Percentiles rank a stretch among this genome's conserved stretches.
phyloP scores from a whole-genome alignment of 1,140 invertebrate genomes.

The Trichomalopsis sarcophagae region DNA sequence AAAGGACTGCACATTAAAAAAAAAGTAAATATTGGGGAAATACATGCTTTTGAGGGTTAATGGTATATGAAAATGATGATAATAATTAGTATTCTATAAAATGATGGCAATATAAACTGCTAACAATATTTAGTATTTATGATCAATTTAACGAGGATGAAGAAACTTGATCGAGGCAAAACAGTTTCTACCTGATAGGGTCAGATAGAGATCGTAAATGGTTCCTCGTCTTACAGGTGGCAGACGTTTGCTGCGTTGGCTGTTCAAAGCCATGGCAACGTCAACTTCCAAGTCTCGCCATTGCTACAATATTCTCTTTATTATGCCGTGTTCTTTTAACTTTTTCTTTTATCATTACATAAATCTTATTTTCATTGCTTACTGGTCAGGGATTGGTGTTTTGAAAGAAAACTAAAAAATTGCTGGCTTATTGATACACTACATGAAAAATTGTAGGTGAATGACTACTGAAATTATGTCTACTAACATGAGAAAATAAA shows the following conservation, averaged over 20 bases:
- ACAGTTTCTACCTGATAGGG: slow-evolving; percentile 85
- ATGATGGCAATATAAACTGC: slow-evolving; percentile 48
- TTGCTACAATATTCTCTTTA: slow-evolving; percentile 75
- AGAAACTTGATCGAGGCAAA: slow-evolving; percentile 66
- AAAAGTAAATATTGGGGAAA: slow-evolving; percentile 17
- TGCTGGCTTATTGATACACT: not conserved
- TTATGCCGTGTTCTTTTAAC: slow-evolving; percentile 64
- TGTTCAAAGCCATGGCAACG: slow-evolving; percentile 82
- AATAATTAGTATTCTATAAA: slow-evolving; percentile 9
- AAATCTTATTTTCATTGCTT: slow-evolving; percentile 49
- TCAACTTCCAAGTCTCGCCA: slow-evolving; percentile 82
- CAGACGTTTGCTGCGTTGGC: slow-evolving; percentile 86
- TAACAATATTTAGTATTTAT: slow-evolving; percentile 42
- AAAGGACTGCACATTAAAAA: not conserved
- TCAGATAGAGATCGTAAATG: slow-evolving; percentile 89
- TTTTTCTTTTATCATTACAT: slow-evolving; percentile 34
- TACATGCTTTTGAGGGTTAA: slow-evolving; percentile 47
- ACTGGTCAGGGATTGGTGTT: slow-evolving; percentile 57
- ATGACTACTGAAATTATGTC: slow-evolving; percentile 14
- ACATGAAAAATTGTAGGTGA: slow-evolving; percentile 15
- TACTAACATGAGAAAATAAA: slow-evolving; percentile 6
- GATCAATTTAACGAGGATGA: slow-evolving; percentile 49
- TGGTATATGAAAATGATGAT: slow-evolving; percentile 44
- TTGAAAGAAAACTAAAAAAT: slow-evolving; percentile 33
- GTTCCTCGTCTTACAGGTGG: slow-evolving; percentile 88